Evolutionary conservation across 2,113 vertebrate genomes (phyloP).

Genomic region (Rhombomys opimus): DNA sequence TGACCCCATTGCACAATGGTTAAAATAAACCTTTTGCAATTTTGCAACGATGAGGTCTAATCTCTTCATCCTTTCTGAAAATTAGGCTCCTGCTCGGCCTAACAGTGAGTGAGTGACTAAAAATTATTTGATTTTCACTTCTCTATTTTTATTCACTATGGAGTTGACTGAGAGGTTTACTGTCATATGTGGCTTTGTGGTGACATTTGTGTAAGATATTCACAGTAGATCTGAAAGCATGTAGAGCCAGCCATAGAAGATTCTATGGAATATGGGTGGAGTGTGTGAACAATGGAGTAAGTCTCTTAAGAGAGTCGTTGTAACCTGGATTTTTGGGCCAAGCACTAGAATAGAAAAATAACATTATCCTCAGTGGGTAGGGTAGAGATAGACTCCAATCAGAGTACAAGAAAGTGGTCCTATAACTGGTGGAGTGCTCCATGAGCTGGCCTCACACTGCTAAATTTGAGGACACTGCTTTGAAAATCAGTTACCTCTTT

Average conservation of each 20-base stretch:
- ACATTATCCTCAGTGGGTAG: background rate
- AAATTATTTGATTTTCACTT: constrained; percentile 23
- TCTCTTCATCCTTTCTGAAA: too few relatives aligned
- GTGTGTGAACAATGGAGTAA: background rate
- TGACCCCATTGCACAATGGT: too few relatives aligned
- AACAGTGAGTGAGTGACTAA: background rate
- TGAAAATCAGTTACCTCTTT: constrained; percentile 42
- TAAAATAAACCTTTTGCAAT: too few relatives aligned
- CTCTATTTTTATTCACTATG: background rate
- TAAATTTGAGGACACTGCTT: constrained; percentile 12
- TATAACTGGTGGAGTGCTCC: background rate
- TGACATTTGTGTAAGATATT: background rate
- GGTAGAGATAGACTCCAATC: background rate
- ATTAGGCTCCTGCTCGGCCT: too few relatives aligned
- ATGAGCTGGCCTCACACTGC: background rate
- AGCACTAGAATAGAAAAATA: background rate
- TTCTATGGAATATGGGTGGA: constrained; percentile 16
- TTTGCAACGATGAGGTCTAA: too few relatives aligned
- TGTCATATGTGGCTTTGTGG: background rate
- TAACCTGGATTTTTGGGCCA: background rate
- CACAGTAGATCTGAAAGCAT: constrained; percentile 29
- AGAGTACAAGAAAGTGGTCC: background rate
- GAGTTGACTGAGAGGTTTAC: background rate
- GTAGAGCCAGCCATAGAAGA: background rate
- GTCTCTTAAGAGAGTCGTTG: background rate